A percentile compares a stretch with the other conserved stretches of the same genome.
These are phyloP conservation scores for Xenops minutus DNA, from an alignment of 2,797 vertebrate species.

Conservation along the genomic window DNA sequence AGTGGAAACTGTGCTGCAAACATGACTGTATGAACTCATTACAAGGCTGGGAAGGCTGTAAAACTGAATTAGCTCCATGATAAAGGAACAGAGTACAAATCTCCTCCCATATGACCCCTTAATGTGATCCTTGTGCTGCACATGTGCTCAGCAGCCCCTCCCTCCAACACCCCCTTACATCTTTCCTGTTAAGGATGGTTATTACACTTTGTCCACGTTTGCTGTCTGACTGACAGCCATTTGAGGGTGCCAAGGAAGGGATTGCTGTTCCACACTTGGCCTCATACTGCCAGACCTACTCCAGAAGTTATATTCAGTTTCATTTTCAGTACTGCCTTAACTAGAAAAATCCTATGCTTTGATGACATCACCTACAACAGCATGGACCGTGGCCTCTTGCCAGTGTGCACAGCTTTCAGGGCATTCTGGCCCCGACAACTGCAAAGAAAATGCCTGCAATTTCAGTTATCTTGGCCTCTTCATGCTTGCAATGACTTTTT, in stretches of 20 bases:
- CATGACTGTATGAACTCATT: not conserved
- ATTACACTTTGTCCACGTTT: not conserved
- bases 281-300: not conserved
- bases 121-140: not conserved
- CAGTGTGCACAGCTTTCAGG: rapidly evolving
- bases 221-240: not conserved
- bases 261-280: not conserved
- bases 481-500: not conserved
- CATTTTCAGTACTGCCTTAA: not conserved
- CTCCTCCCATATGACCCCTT: not conserved
- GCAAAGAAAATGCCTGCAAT: not conserved
- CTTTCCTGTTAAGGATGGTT: not conserved
- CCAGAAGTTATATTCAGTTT: not conserved
- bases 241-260: not conserved
- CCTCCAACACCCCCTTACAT: not conserved
- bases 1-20: rapidly evolving
- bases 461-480: not conserved
- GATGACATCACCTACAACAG: not conserved
- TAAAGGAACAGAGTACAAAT: not conserved
- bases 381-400: not conserved
- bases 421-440: not conserved
- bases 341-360: not conserved
- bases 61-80: not conserved
- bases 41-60: not conserved
- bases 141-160: not conserved